Conservation (phyloP, 2,888 invertebrate genomes). For the Prosopocoilus inquinatus region DNA sequence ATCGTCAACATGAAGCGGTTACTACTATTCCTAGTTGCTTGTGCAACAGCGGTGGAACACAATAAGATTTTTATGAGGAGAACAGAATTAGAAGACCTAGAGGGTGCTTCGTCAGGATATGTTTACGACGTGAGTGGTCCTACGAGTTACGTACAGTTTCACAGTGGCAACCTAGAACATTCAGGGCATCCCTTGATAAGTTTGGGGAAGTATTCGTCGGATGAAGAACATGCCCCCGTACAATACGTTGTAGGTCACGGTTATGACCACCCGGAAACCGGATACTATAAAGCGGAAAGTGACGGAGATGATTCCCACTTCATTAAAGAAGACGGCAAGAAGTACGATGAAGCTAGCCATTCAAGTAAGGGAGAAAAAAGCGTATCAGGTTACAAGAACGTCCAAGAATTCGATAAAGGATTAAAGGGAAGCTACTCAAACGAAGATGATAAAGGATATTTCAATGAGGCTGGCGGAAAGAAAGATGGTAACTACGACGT, state of each 20-base stretch:
- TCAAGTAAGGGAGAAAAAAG: conserved; percentile 58
- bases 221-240: conserved; percentile 16
- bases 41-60: neutral
- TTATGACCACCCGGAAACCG: neutral
- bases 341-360: conserved; percentile 53
- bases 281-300: conserved; percentile 24
- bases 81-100: conserved; percentile 53
- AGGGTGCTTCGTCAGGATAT: conserved; percentile 60
- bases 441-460: conserved; percentile 55
- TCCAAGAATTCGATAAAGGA: conserved; percentile 58
- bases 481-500: conserved; percentile 57
- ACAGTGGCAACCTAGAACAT: conserved; percentile 40
- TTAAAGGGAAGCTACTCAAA: conserved; percentile 57
- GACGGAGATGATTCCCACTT: conserved; percentile 3
- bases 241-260: conserved; percentile 2
- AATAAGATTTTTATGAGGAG: conserved; percentile 4
- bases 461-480: conserved; percentile 55
- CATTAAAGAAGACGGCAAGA: conserved; percentile 46
- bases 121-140: conserved; percentile 54
- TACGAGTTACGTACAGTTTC: conserved; percentile 53
- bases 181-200: conserved; percentile 29
- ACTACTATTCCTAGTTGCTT: neutral
- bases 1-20: no score
- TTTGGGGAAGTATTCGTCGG: conserved; percentile 36
- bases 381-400: conserved; percentile 56